Evolutionary conservation across 2,797 vertebrate genomes (phyloP).

Genomic region (Gallinago nigripennis): DNA sequence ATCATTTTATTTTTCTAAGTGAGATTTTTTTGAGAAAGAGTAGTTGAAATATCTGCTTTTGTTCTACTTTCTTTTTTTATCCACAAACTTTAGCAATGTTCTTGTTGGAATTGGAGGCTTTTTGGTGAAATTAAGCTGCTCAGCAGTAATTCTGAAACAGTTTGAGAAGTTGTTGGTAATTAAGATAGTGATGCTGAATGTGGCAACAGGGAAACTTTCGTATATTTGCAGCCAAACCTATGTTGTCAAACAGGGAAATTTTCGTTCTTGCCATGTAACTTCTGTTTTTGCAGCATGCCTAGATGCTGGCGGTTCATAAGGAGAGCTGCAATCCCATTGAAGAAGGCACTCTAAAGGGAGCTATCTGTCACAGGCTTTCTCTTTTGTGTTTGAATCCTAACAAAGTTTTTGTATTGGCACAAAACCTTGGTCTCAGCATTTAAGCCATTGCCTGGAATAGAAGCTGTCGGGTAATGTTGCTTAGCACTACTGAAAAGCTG

Average conservation of each 20-base stretch:
- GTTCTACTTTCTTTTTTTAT: not conserved
- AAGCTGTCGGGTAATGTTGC: not conserved
- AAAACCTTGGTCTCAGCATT: not conserved
- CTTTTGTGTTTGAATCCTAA: not conserved
- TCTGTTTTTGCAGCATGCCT: not conserved
- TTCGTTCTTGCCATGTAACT: not conserved
- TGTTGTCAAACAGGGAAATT: not conserved
- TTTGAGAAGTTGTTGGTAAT: not conserved
- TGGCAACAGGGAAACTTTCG: not conserved
- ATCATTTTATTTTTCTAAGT: not conserved
- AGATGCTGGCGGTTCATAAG: not conserved
- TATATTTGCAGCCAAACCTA: not conserved
- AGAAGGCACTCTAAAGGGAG: not conserved
- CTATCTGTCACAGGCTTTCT: not conserved
- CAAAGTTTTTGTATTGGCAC: not conserved
- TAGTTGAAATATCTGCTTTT: not conserved
- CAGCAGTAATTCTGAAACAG: not conserved
- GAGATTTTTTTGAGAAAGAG: not conserved
- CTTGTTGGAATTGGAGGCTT: not conserved
- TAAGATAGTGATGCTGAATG: not conserved
- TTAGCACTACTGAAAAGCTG: not conserved
- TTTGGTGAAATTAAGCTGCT: not conserved
- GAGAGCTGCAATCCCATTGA: not conserved
- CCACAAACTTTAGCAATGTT: not conserved
- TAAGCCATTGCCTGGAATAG: not conserved